Base-by-base conservation (phyloP, 2,797 vertebrate species). In the Hozukius guyotensis region DNA sequence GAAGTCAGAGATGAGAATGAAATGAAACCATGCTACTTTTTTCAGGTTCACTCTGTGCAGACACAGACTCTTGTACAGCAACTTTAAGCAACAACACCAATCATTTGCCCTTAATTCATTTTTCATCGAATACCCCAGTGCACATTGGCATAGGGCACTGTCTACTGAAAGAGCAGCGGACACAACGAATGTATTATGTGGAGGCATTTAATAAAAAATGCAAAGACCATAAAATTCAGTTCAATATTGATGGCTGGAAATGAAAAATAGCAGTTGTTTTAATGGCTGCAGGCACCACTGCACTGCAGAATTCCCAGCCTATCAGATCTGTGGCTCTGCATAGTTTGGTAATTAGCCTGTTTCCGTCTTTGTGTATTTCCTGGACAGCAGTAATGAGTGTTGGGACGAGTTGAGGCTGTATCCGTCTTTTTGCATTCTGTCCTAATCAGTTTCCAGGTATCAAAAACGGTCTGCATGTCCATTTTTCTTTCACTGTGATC, bases 171-270 rank as follows among this genome's bases (percentile, higher is more conserved):
- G 31, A 69, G 42, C 69, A 52, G 32, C 6, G 8, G 62, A 72
- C n/a, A 52, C 22, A 61, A 57, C 49, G 10, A 12, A 42, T 46
- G 49, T 24, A 25, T 72, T 66, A 74, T 29, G 14, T 38, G 38
- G 53, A 72, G 24, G 56, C 64, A 32, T 79, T 76, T 66, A 55
- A 73, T 83, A 75, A 81, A 65, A 71, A 88, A 72, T 72, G 62
- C 60, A 63, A 76, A 66, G 27, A 63, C 59, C n/a, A 75, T 75
- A 66, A 82, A 72, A 82, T 38, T 31, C 31, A 55, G 22, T 67
- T 85, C 72, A 85, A 3, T 76, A 63, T 72, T 49, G 29, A 80
- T 57, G 55, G 49, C 38, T 24, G 46, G 60, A 80, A 85, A 78
- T 75, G 31, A 85, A 87, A 81, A 88, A 77, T 29, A 76, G 70